Evolutionary conservation across 2,113 vertebrate species (phyloP), one percentile per base, ranked within the genome.

Genomic region (Platichthys flesus): DNA sequence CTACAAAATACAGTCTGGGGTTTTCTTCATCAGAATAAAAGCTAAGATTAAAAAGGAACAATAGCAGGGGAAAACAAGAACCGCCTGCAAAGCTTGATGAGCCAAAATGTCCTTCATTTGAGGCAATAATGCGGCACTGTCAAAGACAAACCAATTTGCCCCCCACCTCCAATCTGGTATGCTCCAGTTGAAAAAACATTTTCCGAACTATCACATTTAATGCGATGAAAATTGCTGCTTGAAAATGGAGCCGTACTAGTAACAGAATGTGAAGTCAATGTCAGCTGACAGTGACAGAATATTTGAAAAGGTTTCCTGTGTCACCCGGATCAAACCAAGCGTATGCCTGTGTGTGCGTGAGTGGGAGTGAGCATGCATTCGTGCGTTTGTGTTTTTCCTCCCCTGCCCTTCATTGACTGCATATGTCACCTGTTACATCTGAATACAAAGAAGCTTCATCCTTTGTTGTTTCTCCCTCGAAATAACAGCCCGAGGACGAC

Each of bases 111-210:
- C 78, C 72, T 71, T 79, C 80, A 83, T 35, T 28, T 78, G 16
- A 73, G 59, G 56, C 1, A 0, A 24, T 60, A 76, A 79, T 55
- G 18, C 13, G 4, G 13, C 47, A 76, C 60, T 76, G 61, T 85
- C 64, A 67, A 20, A 74, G 71, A 45, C 31, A 51, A 47, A 31
- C 26, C 74, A 67, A 68, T 71, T 62, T 61, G 56, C 54, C 45
- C 31, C 23, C 76, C 49, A 74, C 71, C 74, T 83, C 55, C 49
- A 72, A 59, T 64, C 45, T 61, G 67, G 14, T 49, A 31, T 67
- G 42, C 58, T 78, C 58, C 56, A 85, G 79, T 71, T 59, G 24
- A 81, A 81, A 83, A 18, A 70, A 82, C 64, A 70, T 76, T 90
- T 79, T 74, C 52, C 71, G 84, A 78, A 72, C 79, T 74, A 74